Percentiles rank a stretch among this genome's conserved stretches.
Conservation (phyloP, 2,888 invertebrate species). For the Gasteruption jaculator region DNA sequence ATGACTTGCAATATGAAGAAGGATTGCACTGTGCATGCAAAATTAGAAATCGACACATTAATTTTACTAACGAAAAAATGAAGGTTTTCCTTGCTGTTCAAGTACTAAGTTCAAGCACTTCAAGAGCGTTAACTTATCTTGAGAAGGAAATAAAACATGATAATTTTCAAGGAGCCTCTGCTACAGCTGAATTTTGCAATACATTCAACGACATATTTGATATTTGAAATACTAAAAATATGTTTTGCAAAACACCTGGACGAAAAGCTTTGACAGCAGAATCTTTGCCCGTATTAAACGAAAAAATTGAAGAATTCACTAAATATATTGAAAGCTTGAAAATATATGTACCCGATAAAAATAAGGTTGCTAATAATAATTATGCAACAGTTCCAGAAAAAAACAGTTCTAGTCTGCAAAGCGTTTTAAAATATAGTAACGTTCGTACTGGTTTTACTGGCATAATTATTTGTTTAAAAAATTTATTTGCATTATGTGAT, state of each 20-base stretch:
- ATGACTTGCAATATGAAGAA: conserved; percentile 25
- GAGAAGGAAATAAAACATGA: too few relatives aligned
- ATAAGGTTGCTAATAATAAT: too few relatives aligned
- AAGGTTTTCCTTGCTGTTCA: too few relatives aligned
- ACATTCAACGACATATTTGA: too few relatives aligned
- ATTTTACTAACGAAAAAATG: conserved; percentile 21
- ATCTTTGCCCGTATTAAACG: conserved; percentile 9
- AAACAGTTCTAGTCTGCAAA: too few relatives aligned
- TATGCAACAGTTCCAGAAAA: too few relatives aligned
- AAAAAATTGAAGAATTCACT: conserved; percentile 8
- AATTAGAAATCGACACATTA: conserved; percentile 20
- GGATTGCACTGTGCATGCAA: conserved; percentile 24
- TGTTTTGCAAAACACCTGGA: conserved; percentile 12
- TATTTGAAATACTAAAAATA: conserved; percentile 23
- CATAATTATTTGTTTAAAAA: conserved; percentile 5
- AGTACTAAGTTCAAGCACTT: conserved; percentile 24
- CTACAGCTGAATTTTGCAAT: conserved; percentile 19
- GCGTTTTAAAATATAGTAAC: too few relatives aligned
- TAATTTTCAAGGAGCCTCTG: conserved; percentile 2
- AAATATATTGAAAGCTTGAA: too few relatives aligned
- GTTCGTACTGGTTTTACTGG: too few relatives aligned
- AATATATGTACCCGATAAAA: conserved; percentile 9
- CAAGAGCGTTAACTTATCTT: conserved; percentile 20
- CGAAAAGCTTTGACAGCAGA: not conserved
- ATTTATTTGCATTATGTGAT: conserved; percentile 12